Percentiles rank a stretch among this genome's conserved stretches.
Conservation (phyloP, 2,888 invertebrate species). For the Furcula furcula region DNA sequence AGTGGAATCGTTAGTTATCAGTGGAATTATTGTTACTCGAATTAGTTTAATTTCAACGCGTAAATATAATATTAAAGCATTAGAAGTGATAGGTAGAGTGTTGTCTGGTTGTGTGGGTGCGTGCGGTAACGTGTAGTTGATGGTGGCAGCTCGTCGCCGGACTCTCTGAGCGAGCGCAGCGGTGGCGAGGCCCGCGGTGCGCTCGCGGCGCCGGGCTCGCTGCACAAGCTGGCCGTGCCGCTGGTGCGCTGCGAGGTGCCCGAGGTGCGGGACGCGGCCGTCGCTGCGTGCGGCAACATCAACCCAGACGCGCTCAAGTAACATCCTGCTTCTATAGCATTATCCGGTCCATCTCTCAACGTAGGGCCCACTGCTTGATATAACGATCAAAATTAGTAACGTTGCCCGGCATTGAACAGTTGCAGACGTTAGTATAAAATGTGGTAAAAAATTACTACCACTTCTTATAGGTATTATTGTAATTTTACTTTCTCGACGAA, state of each 20-base stretch:
- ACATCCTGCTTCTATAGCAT: constrained; percentile 38
- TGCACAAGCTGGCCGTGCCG: constrained; percentile 96
- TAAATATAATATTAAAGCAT: background rate
- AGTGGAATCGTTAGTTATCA: no score
- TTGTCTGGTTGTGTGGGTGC: background rate
- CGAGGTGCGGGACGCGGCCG: constrained; percentile 97
- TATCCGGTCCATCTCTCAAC: no score
- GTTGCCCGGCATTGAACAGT: no score
- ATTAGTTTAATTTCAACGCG: background rate
- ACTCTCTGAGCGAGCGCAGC: constrained; percentile 92
- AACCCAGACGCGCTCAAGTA: constrained; percentile 97
- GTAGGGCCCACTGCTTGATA: no score
- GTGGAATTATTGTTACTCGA: no score
- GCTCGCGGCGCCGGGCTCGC: constrained; percentile 89
- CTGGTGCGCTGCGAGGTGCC: constrained; percentile 95
- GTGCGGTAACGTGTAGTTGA: background rate
- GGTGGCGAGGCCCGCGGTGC: constrained; percentile 88
- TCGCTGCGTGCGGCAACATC: constrained; percentile 96
- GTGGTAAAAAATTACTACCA: no score
- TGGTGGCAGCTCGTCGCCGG: constrained; percentile 90
- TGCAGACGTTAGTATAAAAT: no score
- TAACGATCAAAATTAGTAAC: no score
- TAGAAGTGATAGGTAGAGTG: background rate
- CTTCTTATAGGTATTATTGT: no score
- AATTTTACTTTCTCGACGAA: no score